Conservation (phyloP, 1,140 invertebrate genomes). For the Drosophila leontia region DNA sequence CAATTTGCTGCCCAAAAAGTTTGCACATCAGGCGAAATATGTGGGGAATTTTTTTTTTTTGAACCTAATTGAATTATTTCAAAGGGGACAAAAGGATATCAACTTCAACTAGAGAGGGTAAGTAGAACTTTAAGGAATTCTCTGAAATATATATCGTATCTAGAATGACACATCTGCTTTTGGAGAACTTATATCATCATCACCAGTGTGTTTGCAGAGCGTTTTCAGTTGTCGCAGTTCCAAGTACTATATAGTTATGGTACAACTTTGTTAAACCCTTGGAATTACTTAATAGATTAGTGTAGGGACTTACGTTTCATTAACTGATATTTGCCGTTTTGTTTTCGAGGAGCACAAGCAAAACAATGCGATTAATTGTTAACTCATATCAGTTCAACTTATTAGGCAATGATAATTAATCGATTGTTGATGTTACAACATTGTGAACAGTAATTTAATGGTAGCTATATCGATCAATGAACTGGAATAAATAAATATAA, state of each 20-base stretch:
- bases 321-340: constrained; percentile 27
- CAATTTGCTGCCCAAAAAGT: constrained; percentile 60
- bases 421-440: constrained; percentile 16
- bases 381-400: constrained; percentile 11
- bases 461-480: constrained; percentile 1
- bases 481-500: neutral
- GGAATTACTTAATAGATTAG: constrained; percentile 41
- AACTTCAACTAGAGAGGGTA: constrained; percentile 2
- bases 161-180: constrained; percentile 9
- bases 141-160: neutral
- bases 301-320: constrained; percentile 28
- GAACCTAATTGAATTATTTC: constrained; percentile 52
- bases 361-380: constrained; percentile 43
- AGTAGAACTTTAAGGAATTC: constrained; percentile 8
- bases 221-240: neutral
- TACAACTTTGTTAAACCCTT: constrained; percentile 8
- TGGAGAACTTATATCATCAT: constrained; percentile 16
- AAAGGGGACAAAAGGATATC: constrained; percentile 10
- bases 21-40: constrained; percentile 53
- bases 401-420: constrained; percentile 32
- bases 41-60: constrained; percentile 2
- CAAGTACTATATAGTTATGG: constrained; percentile 11
- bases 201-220: neutral
- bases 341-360: constrained; percentile 1
- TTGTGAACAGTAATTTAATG: neutral